Base-by-base conservation (phyloP, 2,113 vertebrate species). In the Petrocephalus zakoni region DNA sequence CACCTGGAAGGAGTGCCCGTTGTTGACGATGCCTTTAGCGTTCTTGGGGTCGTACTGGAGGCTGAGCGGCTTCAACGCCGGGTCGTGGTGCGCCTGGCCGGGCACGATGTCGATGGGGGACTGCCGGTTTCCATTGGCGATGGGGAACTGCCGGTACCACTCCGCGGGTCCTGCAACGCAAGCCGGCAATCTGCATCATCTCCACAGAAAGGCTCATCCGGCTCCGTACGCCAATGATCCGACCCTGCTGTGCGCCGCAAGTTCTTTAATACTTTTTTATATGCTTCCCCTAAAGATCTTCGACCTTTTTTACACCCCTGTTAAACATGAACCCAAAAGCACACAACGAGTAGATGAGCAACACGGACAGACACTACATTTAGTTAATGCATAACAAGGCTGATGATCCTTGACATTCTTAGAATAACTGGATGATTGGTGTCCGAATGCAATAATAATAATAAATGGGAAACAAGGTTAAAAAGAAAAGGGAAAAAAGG, bases 51-150 rank as follows among this genome's bases (percentile, higher is more conserved):
- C 96, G 0, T 99, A 99, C 64, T 90, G 94, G n/a, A 97, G 91
- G 19, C 89, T 95, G 68, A 99, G 96, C 13, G 95, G 92, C 89
- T 93, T 96, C 49, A 99, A 95, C 34, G 94, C 92, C 0, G 95
- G 91, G 91, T 99, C 97, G 47, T 96, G 96, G 82, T 92, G 94
- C 55, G 96, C 94, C 90, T 98, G 96, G 87, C 93, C 91, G 1
- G 97, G 96, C 89, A 96, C 94, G 21, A 99, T 98, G 92, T 99
- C 95, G 2, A 99, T 98, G 0, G 98, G 98, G 91, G 98, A 99
- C 93, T 99, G 98, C 17, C 97, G 95, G 89, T 96, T 91, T 84
- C 98, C 98, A 21, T 97, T 94, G 15, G 97, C 98, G 0, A 97
- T 46, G 4, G 98, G 97, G 64, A 95, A 99, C 34, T 95, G 88